Evolutionary conservation across 2,888 invertebrate species (phyloP), one percentile per base, ranked within the genome.

Genomic region (Sesia apiformis): DNA sequence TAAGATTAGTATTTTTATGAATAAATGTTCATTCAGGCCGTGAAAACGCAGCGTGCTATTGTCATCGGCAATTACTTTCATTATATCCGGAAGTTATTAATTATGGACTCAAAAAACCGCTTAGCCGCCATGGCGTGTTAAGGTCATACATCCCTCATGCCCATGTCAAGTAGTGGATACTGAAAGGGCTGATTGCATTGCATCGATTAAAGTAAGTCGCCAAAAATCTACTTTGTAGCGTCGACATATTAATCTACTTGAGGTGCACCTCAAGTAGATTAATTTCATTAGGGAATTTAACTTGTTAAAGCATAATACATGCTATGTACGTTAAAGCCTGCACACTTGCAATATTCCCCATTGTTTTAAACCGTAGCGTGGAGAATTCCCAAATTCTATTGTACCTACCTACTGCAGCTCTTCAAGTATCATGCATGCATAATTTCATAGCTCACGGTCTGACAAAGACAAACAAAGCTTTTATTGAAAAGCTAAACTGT

Each of bases 321-420:
- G 7, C 5, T 6, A 42, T 42, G 5, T 6, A 42, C 7, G 23
- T 2, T 23, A 23, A 2, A 42, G 7, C 38, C 5, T 38, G 50
- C 3, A 50, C 5, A 50, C 39, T 7, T 7, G 7, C 39, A 7
- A 7, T 5, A 7, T 50, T 53, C 56, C 60, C 80, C 60, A 79
- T 85, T 84, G 84, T 85, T 79, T 76, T 70, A 76, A 63, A 62
- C 64, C 62, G 64, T 62, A 65, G 65, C 65, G 63, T 58, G 57
- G 64, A 57, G 72, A 75, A 76, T 75, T 74, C 69, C 76, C 69
- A 78, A 84, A 82, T 78, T 80, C 78, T 69, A 81, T 82, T 83
- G 80, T 78, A 56, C 56, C 51, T 51, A 62, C 58, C 51, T 51
- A 62, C 58, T 65, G 64, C 66, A 69, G 59, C 59, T 64, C 55